Conservation (phyloP, 2,113 vertebrate genomes). For the Coturnix japonica region DNA sequence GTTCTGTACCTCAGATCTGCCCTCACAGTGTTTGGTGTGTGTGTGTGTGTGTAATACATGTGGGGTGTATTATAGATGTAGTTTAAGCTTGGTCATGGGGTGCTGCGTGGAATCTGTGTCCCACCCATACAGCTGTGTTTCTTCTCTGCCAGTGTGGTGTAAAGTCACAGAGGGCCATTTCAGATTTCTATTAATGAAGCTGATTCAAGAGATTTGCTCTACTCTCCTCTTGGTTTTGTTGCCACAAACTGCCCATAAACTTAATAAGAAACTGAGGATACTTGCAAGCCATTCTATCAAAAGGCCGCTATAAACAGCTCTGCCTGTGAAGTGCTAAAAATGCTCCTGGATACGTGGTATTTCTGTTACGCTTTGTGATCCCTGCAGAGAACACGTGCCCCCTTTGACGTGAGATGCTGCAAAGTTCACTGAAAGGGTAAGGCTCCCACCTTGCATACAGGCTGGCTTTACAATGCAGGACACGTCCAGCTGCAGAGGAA, state of each 20-base stretch:
- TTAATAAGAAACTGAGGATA: background rate
- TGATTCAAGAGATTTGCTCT: background rate
- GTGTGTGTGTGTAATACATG: background rate
- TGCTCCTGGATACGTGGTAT: background rate
- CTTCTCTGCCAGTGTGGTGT: background rate
- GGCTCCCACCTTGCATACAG: background rate
- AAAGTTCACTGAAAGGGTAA: background rate
- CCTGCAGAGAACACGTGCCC: accelerated
- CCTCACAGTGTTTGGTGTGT: background rate
- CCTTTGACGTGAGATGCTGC: background rate
- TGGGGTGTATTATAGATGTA: background rate
- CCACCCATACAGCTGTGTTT: background rate
- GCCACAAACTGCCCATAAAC: background rate
- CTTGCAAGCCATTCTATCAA: background rate
- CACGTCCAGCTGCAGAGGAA: background rate
- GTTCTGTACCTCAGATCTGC: background rate
- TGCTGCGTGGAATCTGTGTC: background rate
- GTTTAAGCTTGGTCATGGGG: background rate
- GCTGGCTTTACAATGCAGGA: background rate
- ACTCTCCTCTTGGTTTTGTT: background rate
- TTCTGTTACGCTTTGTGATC: background rate
- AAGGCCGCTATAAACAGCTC: background rate
- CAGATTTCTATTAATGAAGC: background rate
- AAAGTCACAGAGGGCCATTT: background rate
- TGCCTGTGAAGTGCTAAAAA: background rate